Percentiles rank a stretch among this genome's conserved stretches.
phyloP scores from a whole-genome alignment of 2,888 invertebrate genomes.

The Andrena marginata region DNA sequence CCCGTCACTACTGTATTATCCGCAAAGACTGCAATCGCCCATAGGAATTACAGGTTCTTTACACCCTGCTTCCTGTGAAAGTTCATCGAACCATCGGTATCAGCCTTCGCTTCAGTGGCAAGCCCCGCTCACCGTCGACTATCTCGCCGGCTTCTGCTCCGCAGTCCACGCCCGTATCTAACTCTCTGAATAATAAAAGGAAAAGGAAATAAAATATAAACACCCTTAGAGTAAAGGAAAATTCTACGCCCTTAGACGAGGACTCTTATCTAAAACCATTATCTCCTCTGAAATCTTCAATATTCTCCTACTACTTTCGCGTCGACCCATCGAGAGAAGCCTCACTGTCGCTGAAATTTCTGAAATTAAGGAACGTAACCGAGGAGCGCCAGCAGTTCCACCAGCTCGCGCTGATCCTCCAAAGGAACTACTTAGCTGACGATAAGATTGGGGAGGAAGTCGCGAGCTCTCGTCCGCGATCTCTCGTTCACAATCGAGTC shows the following conservation, averaged over 20 bases:
- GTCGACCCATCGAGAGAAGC: background rate
- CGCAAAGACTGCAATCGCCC: background rate
- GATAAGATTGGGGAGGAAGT: no score
- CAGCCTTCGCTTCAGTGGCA: background rate
- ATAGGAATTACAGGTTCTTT: background rate
- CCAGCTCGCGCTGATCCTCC: no score
- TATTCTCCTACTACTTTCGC: conserved; percentile 8
- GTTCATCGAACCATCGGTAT: background rate
- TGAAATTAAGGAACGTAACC: background rate
- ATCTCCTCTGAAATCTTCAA: conserved; percentile 12
- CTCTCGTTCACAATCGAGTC: no score
- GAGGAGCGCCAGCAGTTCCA: no score
- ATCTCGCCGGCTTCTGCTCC: conserved; percentile 2
- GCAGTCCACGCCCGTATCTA: background rate
- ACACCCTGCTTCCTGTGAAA: no score
- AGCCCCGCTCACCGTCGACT: background rate
- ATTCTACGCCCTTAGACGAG: background rate
- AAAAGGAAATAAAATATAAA: background rate
- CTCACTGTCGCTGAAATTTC: background rate
- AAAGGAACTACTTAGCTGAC: no score
- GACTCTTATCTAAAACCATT: conserved; percentile 13
- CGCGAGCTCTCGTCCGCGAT: no score
- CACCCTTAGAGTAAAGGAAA: conserved; percentile 21
- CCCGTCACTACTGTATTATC: background rate
- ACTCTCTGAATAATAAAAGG: background rate